Base-by-base conservation (phyloP, 2,888 invertebrate species). In the Polyommatus icarus region DNA sequence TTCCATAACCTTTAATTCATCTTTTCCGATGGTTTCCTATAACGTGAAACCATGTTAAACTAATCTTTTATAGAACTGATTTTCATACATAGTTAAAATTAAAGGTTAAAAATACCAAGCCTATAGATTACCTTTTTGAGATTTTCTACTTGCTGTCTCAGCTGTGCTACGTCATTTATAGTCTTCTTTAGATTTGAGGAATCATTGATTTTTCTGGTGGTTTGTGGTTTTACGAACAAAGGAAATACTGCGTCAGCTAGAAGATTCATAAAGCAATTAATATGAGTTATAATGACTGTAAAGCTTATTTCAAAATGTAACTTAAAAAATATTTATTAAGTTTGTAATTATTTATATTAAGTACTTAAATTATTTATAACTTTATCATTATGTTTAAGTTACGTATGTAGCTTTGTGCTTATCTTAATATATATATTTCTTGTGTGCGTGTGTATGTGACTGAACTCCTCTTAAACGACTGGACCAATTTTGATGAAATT, bases 1-100 rank as follows among this genome's bases (percentile, higher is more conserved):
- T 83, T 91, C 90, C 87, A 90, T 90, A 18, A 82, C 57, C 80
- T 86, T 88, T 18, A 91, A 84, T 80, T 91, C 89, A 83, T 87
- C 86, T 83, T 88, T 91, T 80, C 89, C 91, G 5, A 90, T 84
- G 5, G 85, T 84, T 18, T 87, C 89, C 92, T 90, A 79, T 61
- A 82, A 83, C 78, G 67, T 32, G 1, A 46, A 36, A 59, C 2
- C n/a, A 18, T 54, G 18, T 46, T 10, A 54, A 15, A 54, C 54
- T 18, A 18, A 18, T 54, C 4, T 54, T 54, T 18, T 54, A 46
- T 46, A 18, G 12, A 15, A 54, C 54, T 18, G 15, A 54, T 4
- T 54, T 18, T 54, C 18, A 18, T 54, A 54, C 54, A 36, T 57
- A 24, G 20, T 18, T 18, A n/a, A n/a, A n/a, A n/a, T n/a, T n/a